Evolutionary conservation across 2,113 vertebrate species (phyloP).

Genomic region (Anthoscopus minutus): DNA sequence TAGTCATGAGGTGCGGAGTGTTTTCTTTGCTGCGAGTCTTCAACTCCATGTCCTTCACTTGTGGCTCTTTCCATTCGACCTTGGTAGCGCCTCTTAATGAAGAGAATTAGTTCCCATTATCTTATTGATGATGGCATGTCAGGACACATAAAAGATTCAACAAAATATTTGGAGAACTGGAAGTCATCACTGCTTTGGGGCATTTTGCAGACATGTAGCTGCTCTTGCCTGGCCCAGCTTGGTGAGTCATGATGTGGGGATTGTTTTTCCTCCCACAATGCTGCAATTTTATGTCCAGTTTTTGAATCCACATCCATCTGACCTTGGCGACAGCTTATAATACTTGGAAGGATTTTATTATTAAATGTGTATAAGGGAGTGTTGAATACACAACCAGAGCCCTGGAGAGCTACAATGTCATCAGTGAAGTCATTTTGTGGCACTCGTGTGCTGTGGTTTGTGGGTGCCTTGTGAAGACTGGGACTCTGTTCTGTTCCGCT

Average conservation of each 20-base stretch:
- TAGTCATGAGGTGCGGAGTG: no score
- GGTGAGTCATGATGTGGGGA: background rate
- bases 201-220: accelerated
- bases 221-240: accelerated
- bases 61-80: no score
- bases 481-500: accelerated
- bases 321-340: background rate
- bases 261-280: accelerated
- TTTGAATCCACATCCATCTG: background rate
- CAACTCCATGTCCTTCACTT: no score
- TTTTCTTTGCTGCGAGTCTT: no score
- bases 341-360: background rate
- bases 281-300: background rate
- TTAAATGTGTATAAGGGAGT: accelerated
- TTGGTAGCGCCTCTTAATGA: no score
- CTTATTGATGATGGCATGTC: no score
- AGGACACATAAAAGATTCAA: no score
- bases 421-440: background rate
- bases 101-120: no score
- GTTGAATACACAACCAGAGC: background rate
- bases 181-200: no score
- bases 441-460: background rate
- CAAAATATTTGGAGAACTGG: no score
- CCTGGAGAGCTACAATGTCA: background rate
- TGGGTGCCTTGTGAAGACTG: background rate